phyloP scores from a whole-genome alignment of 1,140 invertebrate genomes.

The Aporrectodea caliginosa region DNA sequence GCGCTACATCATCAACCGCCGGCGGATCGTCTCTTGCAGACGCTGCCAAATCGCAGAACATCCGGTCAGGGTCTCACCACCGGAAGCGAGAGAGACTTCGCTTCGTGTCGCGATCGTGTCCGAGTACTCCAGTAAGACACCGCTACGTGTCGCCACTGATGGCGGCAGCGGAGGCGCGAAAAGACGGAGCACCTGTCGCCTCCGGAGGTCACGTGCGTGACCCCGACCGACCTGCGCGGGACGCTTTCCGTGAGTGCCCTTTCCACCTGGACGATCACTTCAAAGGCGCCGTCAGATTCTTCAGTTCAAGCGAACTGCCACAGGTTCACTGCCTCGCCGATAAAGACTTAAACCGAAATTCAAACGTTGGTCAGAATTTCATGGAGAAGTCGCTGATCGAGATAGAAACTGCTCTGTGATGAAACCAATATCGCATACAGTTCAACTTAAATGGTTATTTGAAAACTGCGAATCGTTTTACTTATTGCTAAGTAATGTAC shows the following conservation, averaged over 20 bases:
- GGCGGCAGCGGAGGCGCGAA: no score
- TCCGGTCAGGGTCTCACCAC: no score
- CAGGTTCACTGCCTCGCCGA: not conserved
- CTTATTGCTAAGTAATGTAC: no score
- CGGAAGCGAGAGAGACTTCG: not conserved
- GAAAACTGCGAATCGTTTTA: no score
- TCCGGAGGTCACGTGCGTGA: not conserved
- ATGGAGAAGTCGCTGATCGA: not conserved
- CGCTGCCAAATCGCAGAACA: no score
- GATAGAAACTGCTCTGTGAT: not conserved
- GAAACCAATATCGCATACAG: no score
- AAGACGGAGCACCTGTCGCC: not conserved
- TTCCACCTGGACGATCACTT: not conserved
- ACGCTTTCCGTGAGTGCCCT: not conserved
- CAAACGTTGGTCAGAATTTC: no score
- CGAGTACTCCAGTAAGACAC: not conserved
- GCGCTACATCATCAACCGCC: not conserved
- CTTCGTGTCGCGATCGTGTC: not conserved
- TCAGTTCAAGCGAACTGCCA: not conserved
- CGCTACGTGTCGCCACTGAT: not conserved
- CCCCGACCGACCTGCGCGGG: not conserved
- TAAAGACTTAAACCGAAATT: no score
- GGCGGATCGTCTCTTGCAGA: not conserved
- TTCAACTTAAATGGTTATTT: no score
- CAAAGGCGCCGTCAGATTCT: not conserved